phyloP scores from a whole-genome alignment of 2,113 vertebrate species.

The Alexandromys fortis region DNA sequence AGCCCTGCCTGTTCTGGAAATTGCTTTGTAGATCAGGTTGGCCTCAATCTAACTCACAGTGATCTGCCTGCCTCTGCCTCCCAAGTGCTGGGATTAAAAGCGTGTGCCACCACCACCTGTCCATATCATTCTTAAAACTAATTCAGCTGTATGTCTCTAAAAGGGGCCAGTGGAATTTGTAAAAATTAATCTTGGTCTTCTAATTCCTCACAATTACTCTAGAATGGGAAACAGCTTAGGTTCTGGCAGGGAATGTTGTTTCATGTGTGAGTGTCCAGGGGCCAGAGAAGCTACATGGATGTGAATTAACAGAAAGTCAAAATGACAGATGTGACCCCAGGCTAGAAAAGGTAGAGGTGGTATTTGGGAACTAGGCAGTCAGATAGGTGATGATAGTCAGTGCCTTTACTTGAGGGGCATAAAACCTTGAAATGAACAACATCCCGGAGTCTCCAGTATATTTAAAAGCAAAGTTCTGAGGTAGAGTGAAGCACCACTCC shows the following conservation, averaged over 20 bases:
- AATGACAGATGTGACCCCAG: neutral
- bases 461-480: conserved; percentile 30
- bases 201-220: neutral
- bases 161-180: neutral
- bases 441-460: neutral
- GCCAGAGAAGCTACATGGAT: neutral
- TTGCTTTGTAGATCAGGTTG: no score
- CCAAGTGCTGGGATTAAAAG: neutral
- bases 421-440: conserved; percentile 46
- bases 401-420: conserved; percentile 15
- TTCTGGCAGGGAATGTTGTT: neutral
- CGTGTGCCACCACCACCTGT: neutral
- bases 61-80: neutral
- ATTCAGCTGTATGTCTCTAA: neutral
- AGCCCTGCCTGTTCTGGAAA: neutral
- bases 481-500: neutral
- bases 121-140: neutral
- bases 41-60: neutral
- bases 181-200: conserved; percentile 21
- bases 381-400: neutral
- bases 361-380: conserved; percentile 3
- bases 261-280: neutral
- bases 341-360: neutral
- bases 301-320: neutral
- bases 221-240: neutral